Evolutionary conservation across 2,888 invertebrate genomes (phyloP), one percentile per base, ranked within the genome.

Genomic region (Diloba caeruleocephala): DNA sequence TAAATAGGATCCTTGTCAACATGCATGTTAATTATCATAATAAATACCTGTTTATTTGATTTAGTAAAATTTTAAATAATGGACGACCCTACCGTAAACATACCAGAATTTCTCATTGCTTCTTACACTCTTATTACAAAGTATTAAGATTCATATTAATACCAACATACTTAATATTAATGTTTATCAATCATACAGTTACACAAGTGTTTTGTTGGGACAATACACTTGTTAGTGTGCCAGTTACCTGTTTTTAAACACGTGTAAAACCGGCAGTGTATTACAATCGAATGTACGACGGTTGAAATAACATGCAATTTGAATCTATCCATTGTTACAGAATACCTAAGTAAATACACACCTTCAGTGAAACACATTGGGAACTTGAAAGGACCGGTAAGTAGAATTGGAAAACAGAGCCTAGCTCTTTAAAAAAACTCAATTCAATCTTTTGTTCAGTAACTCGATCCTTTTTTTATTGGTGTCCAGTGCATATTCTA

Each of bases 141-240:
- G 29, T 0, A 6, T 6, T 55, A 67, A 39, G 45, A 14, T 23
- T 37, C 29, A 57, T 10, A 41, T 58, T 74, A 12, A 14, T 15
- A 15, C n/a, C 5, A 32, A 48, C 17, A 23, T 37, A 56, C 23
- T 37, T 50, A n/a, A n/a, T n/a, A 33, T 31, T 48, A 15, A 31
- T 57, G 26, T 66, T 59, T 71, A 60, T 60, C 55, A 58, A 71
- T 58, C 54, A 43, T 51, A 36, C 34, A 64, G 64, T 71, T 71
- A 59, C 71, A 71, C 74, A 74, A 74, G 65, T 72, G 71, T 72
- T 71, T 51, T 53, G 39, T 52, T 50, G 45, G 42, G 53, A 74
- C 74, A 72, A 72, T 72, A 65, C 59, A 56, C 51, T 57, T 44
- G 70, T 56, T 45, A 50, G 52, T 61, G 72, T 64, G 51, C 65